phyloP scores from a whole-genome alignment of 2,888 invertebrate species.

The Lottia scabra region DNA sequence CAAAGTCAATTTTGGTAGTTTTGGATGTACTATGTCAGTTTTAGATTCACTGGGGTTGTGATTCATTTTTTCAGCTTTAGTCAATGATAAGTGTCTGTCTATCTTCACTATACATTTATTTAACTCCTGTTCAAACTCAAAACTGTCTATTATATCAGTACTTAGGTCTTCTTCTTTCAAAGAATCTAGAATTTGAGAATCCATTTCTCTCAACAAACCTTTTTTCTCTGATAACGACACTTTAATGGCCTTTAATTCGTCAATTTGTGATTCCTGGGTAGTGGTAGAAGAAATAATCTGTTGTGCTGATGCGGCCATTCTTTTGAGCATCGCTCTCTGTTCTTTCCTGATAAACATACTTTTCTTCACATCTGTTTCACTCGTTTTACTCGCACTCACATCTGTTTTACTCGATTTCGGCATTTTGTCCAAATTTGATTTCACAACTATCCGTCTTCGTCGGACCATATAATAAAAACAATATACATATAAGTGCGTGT shows the following conservation, averaged over 20 bases:
- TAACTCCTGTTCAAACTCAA: background rate
- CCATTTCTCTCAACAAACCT: background rate
- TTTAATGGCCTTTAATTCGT: background rate
- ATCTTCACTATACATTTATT: background rate
- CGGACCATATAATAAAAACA: too few relatives aligned
- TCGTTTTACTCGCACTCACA: too few relatives aligned
- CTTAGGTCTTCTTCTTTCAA: background rate
- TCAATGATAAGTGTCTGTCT: background rate
- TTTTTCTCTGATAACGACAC: background rate
- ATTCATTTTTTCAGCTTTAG: background rate
- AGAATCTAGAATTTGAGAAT: background rate
- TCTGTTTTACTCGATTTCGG: too few relatives aligned
- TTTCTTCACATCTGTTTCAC: too few relatives aligned
- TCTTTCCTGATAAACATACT: too few relatives aligned
- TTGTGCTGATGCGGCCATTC: too few relatives aligned
- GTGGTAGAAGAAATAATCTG: too few relatives aligned
- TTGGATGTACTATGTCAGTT: background rate
- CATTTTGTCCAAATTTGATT: too few relatives aligned
- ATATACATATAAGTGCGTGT: too few relatives aligned
- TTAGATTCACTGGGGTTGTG: background rate
- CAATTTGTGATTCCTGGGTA: background rate
- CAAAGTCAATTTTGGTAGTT: constrained; percentile 21
- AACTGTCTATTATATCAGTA: background rate
- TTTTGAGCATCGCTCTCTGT: too few relatives aligned
- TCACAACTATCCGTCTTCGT: too few relatives aligned